Percentiles rank a stretch among this genome's conserved stretches.
Evolutionary conservation across 1,140 invertebrate genomes (phyloP).

Genomic region (Zaprionus ornatus): DNA sequence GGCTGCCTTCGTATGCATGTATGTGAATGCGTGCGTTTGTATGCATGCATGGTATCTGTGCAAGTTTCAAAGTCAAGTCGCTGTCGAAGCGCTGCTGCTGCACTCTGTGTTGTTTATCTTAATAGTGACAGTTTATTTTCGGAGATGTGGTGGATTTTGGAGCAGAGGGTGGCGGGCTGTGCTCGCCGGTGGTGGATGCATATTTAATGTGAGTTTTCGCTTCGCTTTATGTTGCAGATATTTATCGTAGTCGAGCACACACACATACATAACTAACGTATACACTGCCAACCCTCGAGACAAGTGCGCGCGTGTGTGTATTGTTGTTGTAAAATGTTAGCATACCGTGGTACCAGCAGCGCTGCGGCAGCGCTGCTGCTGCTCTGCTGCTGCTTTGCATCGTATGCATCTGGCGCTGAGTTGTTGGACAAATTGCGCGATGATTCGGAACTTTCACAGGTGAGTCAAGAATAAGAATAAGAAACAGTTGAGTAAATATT

Average conservation of each 20-base stretch:
- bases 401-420: slow-evolving; percentile 61
- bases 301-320: slow-evolving; percentile 48
- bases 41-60: slow-evolving; percentile 18
- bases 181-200: slow-evolving; percentile 9
- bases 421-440: slow-evolving; percentile 82
- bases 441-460: slow-evolving; percentile 85
- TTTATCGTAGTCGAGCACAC: slow-evolving; percentile 45
- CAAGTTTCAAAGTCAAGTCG: slow-evolving; percentile 29
- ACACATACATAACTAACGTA: slow-evolving; percentile 50
- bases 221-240: slow-evolving; percentile 67
- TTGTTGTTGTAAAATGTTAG: slow-evolving; percentile 56
- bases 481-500: slow-evolving; percentile 36
- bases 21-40: neutral
- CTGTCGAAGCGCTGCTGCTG: slow-evolving; percentile 7
- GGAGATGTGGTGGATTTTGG: neutral
- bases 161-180: neutral
- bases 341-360: slow-evolving; percentile 34
- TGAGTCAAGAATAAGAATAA: slow-evolving; percentile 64
- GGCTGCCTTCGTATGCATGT: too few species aligned
- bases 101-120: slow-evolving; percentile 8
- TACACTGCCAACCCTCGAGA: slow-evolving; percentile 69
- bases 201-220: slow-evolving; percentile 45
- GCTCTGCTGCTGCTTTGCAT: slow-evolving; percentile 49
- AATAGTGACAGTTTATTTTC: neutral
- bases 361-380: slow-evolving; percentile 61